phyloP scores from a whole-genome alignment of 92 coral and sea anemone genomes.

The Phymanthus crucifer region DNA sequence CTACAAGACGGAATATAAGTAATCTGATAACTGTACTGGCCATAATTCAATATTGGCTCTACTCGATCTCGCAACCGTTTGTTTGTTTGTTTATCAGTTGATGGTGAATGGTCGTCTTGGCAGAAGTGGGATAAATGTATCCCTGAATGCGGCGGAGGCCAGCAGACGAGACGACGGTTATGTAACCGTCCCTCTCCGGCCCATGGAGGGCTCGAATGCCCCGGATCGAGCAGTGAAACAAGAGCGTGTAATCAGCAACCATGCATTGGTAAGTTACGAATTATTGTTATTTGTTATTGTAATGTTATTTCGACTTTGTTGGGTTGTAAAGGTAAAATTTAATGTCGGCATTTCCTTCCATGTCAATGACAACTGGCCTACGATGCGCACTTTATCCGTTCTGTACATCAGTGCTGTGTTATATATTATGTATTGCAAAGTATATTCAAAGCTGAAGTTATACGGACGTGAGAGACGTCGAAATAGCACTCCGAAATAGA shows the following conservation, averaged over 20 bases:
- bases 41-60: not conserved
- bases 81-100: not conserved
- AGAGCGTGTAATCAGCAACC: conserved; percentile 47
- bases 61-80: not conserved
- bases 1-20: no score
- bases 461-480: no score
- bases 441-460: no score
- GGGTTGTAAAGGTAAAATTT: not conserved
- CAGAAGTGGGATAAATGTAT: conserved; percentile 32
- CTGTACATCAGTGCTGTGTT: no score
- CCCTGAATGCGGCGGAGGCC: conserved; percentile 38
- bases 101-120: conserved; percentile 42
- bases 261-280: conserved; percentile 33
- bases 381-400: no score
- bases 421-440: no score
- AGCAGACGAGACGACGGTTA: conserved; percentile 36
- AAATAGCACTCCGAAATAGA: no score
- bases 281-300: no score
- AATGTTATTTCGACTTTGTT: no score
- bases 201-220: conserved; percentile 33
- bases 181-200: conserved; percentile 45
- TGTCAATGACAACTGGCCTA: no score
- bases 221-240: conserved; percentile 39
- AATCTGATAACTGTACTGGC: no score
- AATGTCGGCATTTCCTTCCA: not conserved